These are phyloP conservation scores for Pionites leucogaster DNA, from an alignment of 2,113 vertebrate genomes.

Conservation along the genomic window DNA sequence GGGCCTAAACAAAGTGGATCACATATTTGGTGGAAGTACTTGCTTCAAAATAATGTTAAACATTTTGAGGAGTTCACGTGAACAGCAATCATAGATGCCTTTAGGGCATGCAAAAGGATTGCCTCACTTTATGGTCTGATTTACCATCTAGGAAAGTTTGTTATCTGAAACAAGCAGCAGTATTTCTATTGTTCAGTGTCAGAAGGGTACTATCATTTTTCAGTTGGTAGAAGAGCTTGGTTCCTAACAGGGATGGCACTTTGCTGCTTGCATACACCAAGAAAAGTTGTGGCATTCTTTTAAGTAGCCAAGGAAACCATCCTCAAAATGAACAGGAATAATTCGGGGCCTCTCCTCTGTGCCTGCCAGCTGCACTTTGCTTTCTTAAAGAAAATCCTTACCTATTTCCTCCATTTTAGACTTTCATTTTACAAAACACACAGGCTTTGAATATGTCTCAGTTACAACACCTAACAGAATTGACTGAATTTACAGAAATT, in stretches of 20 bases:
- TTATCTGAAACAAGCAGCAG: neutral
- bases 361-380: neutral
- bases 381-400: neutral
- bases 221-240: neutral
- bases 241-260: neutral
- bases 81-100: neutral
- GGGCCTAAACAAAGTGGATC: neutral
- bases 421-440: neutral
- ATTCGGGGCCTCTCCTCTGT: neutral
- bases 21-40: neutral
- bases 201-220: neutral
- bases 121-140: neutral
- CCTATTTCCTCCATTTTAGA: neutral
- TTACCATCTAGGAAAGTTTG: neutral
- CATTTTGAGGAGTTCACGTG: neutral
- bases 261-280: neutral
- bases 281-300: neutral
- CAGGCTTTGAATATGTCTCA: neutral
- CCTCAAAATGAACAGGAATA: neutral
- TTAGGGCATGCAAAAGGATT: neutral
- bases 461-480: neutral
- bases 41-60: neutral
- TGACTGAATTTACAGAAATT: neutral
- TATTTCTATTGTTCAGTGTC: neutral
- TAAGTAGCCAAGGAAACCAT: constrained; percentile 17